Evolutionary conservation across 2,888 invertebrate genomes (phyloP).

Genomic region (Brenthis daphne): DNA sequence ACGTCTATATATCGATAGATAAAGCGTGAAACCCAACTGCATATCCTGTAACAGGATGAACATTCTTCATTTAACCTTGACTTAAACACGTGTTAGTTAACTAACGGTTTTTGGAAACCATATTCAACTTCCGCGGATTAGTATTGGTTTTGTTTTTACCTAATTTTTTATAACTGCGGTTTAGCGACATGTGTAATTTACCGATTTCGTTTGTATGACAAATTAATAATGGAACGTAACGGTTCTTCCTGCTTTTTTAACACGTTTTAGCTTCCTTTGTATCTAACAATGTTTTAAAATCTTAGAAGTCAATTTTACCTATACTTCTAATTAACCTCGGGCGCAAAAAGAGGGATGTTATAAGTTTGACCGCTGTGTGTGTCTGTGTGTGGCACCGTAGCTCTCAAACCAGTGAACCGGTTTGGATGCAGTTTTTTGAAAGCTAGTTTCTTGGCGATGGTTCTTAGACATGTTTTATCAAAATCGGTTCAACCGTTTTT

Average conservation of each 20-base stretch:
- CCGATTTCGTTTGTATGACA: background rate
- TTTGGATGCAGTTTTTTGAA: no score
- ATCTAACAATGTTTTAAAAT: no score
- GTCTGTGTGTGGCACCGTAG: no score
- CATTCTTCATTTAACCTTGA: conserved; percentile 10
- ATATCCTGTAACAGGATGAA: conserved; percentile 11
- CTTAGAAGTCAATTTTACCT: no score
- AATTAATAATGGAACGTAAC: background rate
- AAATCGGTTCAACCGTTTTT: no score
- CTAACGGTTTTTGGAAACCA: conserved; percentile 9
- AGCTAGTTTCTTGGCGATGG: no score
- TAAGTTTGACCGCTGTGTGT: no score
- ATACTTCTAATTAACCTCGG: no score
- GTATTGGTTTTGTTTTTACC: conserved; percentile 1
- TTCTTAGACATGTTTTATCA: no score
- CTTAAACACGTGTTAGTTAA: conserved; percentile 7
- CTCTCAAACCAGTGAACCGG: no score
- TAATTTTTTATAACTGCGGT: background rate
- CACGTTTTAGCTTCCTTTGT: no score
- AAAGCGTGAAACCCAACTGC: conserved; percentile 7
- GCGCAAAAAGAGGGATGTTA: no score
- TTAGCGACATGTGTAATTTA: background rate
- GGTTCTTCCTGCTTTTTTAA: background rate
- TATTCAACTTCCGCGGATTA: conserved; percentile 14
- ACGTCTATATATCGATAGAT: background rate